Evolutionary conservation across 2,113 vertebrate species (phyloP).

Genomic region (Cepphus grylle): DNA sequence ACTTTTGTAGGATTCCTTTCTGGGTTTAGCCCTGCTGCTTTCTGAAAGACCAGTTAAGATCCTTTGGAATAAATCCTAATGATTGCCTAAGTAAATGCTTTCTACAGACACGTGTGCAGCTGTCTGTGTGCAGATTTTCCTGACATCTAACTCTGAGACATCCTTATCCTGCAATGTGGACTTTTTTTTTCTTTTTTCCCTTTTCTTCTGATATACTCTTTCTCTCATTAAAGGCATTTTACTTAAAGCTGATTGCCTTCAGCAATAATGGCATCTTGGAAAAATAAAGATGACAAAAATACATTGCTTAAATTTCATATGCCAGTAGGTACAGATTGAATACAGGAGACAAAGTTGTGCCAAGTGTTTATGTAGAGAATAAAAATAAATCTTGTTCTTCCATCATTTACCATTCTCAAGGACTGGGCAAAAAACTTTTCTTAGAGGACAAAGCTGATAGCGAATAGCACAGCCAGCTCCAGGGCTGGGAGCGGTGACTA

Average conservation of each 20-base stretch:
- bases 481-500: neutral
- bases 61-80: conserved; percentile 17
- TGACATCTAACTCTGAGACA: neutral
- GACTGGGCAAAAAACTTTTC: neutral
- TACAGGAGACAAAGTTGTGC: neutral
- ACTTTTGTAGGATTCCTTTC: conserved; percentile 16
- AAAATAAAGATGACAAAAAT: neutral
- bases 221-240: neutral
- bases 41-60: conserved; percentile 23
- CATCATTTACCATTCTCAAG: neutral
- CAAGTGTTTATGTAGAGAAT: neutral
- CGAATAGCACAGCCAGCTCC: neutral
- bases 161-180: neutral
- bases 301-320: neutral
- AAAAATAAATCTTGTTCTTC: neutral
- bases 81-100: conserved; percentile 11
- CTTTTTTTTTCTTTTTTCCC: fast-evolving
- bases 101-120: neutral
- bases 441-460: neutral
- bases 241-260: neutral
- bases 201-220: neutral
- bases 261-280: neutral
- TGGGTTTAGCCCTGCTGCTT: neutral
- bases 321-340: neutral
- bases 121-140: neutral